phyloP scores from a whole-genome alignment of 2,888 invertebrate genomes.

The Chirona hameri region DNA sequence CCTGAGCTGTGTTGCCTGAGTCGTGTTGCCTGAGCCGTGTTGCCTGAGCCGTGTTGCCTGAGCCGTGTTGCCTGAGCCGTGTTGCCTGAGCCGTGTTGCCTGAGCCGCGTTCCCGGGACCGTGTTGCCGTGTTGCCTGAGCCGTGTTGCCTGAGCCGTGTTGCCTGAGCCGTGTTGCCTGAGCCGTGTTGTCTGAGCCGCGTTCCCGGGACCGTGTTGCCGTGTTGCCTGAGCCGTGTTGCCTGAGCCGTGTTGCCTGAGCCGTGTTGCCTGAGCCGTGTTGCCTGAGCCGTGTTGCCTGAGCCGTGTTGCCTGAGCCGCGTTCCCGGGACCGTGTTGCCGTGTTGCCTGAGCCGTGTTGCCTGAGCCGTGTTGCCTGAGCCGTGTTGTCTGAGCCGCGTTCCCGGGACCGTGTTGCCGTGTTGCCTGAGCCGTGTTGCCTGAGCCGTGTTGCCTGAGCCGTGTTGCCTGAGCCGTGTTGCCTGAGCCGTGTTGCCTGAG shows the following conservation, averaged over 20 bases:
- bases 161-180: no score
- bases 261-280: no score
- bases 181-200: no score
- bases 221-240: background rate
- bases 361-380: background rate
- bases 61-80: background rate
- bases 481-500: background rate
- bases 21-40: no score
- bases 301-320: background rate
- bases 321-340: background rate
- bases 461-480: background rate
- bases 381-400: no score
- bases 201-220: no score
- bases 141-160: background rate
- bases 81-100: no score
- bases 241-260: background rate
- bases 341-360: background rate
- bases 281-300: background rate
- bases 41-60: background rate
- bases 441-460: no score
- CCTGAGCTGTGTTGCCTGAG: no score
- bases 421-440: no score
- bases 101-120: background rate
- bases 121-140: background rate
- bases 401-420: background rate